Evolutionary conservation across 1,140 invertebrate genomes (phyloP).

Genomic region (Caenorhabditis brenneri): DNA sequence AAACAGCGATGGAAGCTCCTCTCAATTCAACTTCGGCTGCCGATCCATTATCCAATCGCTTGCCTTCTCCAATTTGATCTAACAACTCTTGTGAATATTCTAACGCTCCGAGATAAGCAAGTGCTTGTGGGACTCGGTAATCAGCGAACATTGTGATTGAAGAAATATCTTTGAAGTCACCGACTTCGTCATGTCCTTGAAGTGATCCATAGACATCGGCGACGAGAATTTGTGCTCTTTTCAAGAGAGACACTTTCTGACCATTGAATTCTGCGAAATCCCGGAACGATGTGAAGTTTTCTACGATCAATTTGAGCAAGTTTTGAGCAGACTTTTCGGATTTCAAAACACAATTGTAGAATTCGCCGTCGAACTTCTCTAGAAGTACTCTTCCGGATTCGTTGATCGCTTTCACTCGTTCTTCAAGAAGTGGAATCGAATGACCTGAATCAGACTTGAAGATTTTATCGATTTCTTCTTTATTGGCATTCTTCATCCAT

Average conservation of each 20-base stretch:
- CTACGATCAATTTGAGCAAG: constrained; percentile 80
- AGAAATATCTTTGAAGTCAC: constrained; percentile 82
- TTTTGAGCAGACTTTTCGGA: constrained; percentile 79
- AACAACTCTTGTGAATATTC: constrained; percentile 80
- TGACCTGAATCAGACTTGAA: constrained; percentile 79
- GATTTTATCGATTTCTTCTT: constrained; percentile 75
- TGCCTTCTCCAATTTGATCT: constrained; percentile 77
- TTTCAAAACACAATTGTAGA: constrained; percentile 81
- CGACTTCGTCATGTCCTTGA: constrained; percentile 78
- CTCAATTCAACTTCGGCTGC: constrained; percentile 87
- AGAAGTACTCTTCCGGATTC: constrained; percentile 78
- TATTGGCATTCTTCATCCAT: constrained; percentile 80
- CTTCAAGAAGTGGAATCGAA: constrained; percentile 71
- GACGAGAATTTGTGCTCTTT: constrained; percentile 90
- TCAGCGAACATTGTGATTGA: constrained; percentile 90
- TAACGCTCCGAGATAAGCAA: constrained; percentile 83
- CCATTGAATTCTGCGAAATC: constrained; percentile 77
- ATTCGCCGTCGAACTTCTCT: constrained; percentile 82
- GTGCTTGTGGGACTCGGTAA: constrained; percentile 89
- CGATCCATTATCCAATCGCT: constrained; percentile 78
- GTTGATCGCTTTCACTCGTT: constrained; percentile 80
- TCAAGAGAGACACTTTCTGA: constrained; percentile 81
- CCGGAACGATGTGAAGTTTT: constrained; percentile 84
- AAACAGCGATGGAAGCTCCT: constrained; percentile 86
- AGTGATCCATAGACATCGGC: constrained; percentile 90